Evolutionary conservation across 2,888 invertebrate species (phyloP).

Genomic region (Tiphia femorata): DNA sequence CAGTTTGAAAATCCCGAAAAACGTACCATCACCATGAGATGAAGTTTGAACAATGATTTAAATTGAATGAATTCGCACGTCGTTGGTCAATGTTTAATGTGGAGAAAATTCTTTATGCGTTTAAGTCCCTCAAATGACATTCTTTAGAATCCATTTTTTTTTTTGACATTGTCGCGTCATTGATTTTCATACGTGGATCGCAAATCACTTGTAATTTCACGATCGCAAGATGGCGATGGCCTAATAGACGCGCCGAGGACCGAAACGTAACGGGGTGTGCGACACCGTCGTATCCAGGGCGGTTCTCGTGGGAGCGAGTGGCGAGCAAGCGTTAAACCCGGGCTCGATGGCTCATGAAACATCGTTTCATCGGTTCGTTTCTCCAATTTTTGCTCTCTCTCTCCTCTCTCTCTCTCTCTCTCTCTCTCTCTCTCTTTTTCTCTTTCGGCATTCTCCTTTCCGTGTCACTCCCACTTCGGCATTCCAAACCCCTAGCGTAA

Average conservation of each 20-base stretch:
- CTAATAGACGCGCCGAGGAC: neutral
- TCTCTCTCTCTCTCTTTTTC: neutral
- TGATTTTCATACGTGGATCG: too few species aligned
- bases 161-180: neutral
- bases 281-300: too few species aligned
- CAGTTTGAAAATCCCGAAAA: too few species aligned
- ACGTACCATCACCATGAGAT: too few species aligned
- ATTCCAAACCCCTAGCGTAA: too few species aligned
- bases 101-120: too few species aligned
- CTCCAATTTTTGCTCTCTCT: constrained; percentile 11
- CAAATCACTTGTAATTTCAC: too few species aligned
- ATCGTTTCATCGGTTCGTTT: constrained; percentile 7
- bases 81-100: too few species aligned
- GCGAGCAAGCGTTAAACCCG: neutral
- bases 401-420: neutral
- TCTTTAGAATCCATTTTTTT: neutral
- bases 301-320: neutral
- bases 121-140: too few species aligned
- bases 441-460: neutral
- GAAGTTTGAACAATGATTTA: too few species aligned
- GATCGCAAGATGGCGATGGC: neutral
- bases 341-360: constrained; percentile 5
- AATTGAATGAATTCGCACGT: too few species aligned
- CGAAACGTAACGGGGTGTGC: neutral
- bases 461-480: too few species aligned